These are phyloP conservation scores for Xyrichtys novacula DNA, from an alignment of 2,797 vertebrate genomes.

Conservation along the genomic window DNA sequence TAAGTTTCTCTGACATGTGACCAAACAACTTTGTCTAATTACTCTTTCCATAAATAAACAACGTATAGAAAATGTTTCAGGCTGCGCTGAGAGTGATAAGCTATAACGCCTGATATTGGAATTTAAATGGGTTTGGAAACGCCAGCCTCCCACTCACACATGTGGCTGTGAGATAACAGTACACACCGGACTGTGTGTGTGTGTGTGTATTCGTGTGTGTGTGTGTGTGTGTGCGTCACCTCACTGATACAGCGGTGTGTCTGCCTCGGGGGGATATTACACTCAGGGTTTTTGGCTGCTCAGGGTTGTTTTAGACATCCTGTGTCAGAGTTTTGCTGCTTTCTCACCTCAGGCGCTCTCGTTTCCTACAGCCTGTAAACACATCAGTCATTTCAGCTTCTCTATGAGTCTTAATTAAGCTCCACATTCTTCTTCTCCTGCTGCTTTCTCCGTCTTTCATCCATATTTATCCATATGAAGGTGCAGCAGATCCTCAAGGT, in stretches of 20 bases:
- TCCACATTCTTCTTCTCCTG: too few species aligned
- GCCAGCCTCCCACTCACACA: conserved; percentile 33
- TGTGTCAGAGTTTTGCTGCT: neutral
- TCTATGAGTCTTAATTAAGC: too few species aligned
- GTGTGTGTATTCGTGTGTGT: conserved; percentile 14
- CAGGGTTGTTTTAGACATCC: conserved; percentile 4
- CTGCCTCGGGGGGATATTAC: conserved; percentile 23
- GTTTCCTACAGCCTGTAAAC: conserved; percentile 9
- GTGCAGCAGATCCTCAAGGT: too few species aligned
- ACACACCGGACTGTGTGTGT: conserved; percentile 27
- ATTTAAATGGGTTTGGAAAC: conserved; percentile 47
- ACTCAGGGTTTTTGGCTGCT: conserved; percentile 8
- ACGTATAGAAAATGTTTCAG: conserved; percentile 8
- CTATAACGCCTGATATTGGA: conserved; percentile 22
- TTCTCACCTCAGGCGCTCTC: neutral
- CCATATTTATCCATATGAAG: too few species aligned
- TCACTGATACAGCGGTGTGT: conserved; percentile 8
- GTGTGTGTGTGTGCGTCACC: conserved; percentile 14
- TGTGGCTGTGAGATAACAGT: conserved; percentile 38
- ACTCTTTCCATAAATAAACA: conserved; percentile 23
- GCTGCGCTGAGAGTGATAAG: conserved; percentile 17
- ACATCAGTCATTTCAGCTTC: neutral
- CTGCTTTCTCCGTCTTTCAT: too few species aligned
- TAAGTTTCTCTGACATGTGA: conserved; percentile 15
- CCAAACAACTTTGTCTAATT: conserved; percentile 32